These are phyloP conservation scores for Medauroidea extradentata DNA, from an alignment of 1,140 invertebrate species.

Conservation along the genomic window DNA sequence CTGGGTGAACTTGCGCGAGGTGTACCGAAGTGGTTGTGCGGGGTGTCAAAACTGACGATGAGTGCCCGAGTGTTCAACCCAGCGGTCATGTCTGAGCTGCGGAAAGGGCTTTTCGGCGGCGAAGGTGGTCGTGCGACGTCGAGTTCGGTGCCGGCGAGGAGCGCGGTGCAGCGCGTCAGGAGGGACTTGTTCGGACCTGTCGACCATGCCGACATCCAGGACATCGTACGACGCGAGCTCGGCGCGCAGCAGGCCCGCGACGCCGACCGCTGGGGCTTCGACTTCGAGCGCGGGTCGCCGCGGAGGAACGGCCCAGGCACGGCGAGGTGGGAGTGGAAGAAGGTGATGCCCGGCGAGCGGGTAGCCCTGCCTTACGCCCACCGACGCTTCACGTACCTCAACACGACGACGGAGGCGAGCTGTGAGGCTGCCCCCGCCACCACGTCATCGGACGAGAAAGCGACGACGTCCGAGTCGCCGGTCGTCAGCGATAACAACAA, in stretches of 20 bases:
- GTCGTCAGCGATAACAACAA: neutral
- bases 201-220: constrained; percentile 46
- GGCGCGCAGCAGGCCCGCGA: constrained; percentile 41
- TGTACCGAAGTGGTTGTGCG: too few relatives aligned
- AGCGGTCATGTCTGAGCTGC: constrained; percentile 46
- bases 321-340: constrained; percentile 43
- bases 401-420: constrained; percentile 22
- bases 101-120: constrained; percentile 34
- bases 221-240: constrained; percentile 44
- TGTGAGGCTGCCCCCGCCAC: constrained; percentile 16
- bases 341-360: constrained; percentile 34
- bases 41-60: constrained; percentile 33
- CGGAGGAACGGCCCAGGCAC: constrained; percentile 28
- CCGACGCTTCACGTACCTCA: constrained; percentile 41
- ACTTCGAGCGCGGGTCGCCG: constrained; percentile 44
- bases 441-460: constrained; percentile 14
- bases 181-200: constrained; percentile 51
- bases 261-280: constrained; percentile 48
- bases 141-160: neutral
- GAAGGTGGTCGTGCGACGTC: neutral
- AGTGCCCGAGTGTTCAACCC: constrained; percentile 49
- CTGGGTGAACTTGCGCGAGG: too few relatives aligned
- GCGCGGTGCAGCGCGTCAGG: constrained; percentile 30
- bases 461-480: neutral
- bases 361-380: constrained; percentile 46